Conservation (phyloP, 2,888 invertebrate species). For the Halocaridina rubra region DNA sequence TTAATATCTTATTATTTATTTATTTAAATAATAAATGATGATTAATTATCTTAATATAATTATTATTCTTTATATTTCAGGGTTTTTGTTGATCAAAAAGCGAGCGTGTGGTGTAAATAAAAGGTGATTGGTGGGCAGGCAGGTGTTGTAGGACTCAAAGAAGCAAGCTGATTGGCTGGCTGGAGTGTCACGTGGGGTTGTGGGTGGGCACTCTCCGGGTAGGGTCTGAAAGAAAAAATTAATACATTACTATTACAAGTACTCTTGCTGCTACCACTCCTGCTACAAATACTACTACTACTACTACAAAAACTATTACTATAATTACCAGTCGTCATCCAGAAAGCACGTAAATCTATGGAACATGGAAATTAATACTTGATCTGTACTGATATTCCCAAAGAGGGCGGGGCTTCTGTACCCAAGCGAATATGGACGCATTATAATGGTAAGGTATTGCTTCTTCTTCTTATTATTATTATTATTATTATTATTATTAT, state of each 20-base stretch:
- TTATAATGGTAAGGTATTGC: too few species aligned
- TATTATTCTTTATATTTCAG: too few species aligned
- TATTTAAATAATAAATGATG: not conserved
- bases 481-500: too few species aligned
- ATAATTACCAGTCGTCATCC: not conserved
- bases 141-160: conserved; percentile 34
- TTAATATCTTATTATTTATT: not conserved
- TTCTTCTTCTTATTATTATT: too few species aligned
- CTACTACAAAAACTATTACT: not conserved
- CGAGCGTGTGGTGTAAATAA: conserved; percentile 27
- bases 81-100: conserved; percentile 11
- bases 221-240: conserved; percentile 56
- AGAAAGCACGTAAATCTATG: too few species aligned
- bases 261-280: not conserved
- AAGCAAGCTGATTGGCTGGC: conserved; percentile 48
- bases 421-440: too few species aligned
- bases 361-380: conserved; percentile 7
- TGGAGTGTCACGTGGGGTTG: conserved; percentile 46
- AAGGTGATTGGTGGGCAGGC: conserved; percentile 21
- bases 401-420: not conserved
- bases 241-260: not conserved
- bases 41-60: too few species aligned
- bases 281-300: not conserved
- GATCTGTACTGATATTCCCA: conserved; percentile 4
- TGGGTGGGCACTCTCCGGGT: conserved; percentile 47